Conservation (phyloP, 2,888 invertebrate species). For the Cosmopolites sordidus region DNA sequence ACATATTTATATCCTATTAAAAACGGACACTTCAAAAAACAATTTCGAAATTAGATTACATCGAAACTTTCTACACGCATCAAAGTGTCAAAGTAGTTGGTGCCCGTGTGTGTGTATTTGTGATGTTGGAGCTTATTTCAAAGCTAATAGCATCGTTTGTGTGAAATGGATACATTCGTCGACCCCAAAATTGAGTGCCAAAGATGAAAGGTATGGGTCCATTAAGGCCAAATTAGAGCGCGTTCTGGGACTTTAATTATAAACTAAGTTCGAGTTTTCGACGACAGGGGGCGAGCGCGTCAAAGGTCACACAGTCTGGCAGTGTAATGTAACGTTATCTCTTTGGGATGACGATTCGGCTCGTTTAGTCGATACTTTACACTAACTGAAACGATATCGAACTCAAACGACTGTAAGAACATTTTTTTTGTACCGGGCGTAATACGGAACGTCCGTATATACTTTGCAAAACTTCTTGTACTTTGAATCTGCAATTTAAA, state of each 20-base stretch:
- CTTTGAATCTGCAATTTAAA: no score
- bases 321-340: constrained; percentile 13
- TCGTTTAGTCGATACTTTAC: no score
- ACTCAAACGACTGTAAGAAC: no score
- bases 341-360: constrained; percentile 2
- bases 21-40: no score
- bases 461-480: no score
- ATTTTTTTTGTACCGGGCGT: no score
- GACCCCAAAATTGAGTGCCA: constrained; percentile 33
- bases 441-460: no score
- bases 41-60: no score
- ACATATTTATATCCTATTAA: no score
- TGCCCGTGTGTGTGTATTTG: background rate
- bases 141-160: constrained; percentile 29
- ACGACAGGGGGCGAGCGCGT: constrained; percentile 36
- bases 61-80: no score
- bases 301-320: constrained; percentile 29
- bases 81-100: background rate
- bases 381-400: no score
- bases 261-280: constrained; percentile 38
- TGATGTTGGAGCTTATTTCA: background rate
- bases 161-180: constrained; percentile 29
- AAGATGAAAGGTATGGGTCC: constrained; percentile 42
- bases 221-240: constrained; percentile 42
- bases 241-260: constrained; percentile 44